These are phyloP conservation scores for Narcine bancroftii DNA, from an alignment of 2,113 vertebrate species.

Conservation along the genomic window DNA sequence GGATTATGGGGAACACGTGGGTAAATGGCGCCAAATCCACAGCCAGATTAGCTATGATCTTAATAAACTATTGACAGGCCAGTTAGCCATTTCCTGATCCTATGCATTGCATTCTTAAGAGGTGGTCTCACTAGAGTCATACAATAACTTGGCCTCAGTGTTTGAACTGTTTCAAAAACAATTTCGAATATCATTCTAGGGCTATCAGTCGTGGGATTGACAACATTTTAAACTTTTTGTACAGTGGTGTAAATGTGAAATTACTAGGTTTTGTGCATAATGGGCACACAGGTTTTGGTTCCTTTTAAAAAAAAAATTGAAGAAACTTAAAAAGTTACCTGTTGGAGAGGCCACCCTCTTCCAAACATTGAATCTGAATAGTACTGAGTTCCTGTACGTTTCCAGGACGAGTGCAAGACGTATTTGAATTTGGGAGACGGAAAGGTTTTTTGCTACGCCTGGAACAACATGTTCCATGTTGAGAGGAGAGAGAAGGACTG, in stretches of 20 bases:
- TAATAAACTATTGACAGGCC: no score
- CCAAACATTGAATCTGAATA: slow-evolving; percentile 80
- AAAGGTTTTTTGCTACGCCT: slow-evolving; percentile 78
- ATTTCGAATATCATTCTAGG: not conserved
- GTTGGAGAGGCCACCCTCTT: slow-evolving; percentile 71
- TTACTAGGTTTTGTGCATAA: not conserved
- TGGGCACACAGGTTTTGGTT: no score
- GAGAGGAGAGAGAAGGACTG: slow-evolving; percentile 74
- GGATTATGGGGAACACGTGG: no score
- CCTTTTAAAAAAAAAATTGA: no score
- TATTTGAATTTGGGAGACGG: slow-evolving; percentile 70
- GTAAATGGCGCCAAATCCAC: no score
- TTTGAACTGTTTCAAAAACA: not conserved
- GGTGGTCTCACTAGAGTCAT: not conserved
- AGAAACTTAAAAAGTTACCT: slow-evolving; percentile 61
- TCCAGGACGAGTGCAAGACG: slow-evolving; percentile 57
- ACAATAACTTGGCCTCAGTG: not conserved
- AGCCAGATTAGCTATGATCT: no score
- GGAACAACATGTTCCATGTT: slow-evolving; percentile 76
- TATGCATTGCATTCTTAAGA: no score
- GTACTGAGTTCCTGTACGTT: slow-evolving; percentile 89
- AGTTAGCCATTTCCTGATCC: no score
- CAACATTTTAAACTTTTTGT: not conserved
- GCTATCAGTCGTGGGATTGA: not conserved
- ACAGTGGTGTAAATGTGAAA: not conserved